These are phyloP conservation scores for Crematogaster levior DNA, from an alignment of 2,888 invertebrate species.

Conservation along the genomic window DNA sequence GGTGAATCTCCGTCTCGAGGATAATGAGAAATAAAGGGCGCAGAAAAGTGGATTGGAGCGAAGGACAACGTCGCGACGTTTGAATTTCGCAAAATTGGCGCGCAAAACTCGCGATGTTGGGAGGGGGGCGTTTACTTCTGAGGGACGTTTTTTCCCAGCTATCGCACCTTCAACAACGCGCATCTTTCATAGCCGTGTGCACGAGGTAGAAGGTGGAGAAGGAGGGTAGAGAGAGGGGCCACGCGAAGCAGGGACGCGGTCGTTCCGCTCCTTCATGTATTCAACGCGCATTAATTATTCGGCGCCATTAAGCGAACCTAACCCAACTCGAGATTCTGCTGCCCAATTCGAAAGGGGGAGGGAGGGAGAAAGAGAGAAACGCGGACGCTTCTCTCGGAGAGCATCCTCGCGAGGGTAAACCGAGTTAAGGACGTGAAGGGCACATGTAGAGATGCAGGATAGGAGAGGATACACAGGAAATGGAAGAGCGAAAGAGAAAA, in stretches of 20 bases:
- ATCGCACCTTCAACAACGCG: neutral
- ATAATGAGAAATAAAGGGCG: neutral
- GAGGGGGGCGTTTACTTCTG: neutral
- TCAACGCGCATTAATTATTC: slow-evolving; percentile 31
- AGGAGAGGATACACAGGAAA: neutral
- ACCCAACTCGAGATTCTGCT: slow-evolving; percentile 9
- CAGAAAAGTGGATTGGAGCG: neutral
- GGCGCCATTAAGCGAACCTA: slow-evolving; percentile 36
- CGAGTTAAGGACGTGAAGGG: neutral
- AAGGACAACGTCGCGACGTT: neutral
- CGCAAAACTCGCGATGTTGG: neutral
- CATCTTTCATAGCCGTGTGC: neutral
- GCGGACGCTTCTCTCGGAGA: neutral
- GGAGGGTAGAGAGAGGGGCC: neutral
- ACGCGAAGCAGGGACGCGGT: neutral
- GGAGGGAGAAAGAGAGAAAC: neutral
- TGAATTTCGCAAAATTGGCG: neutral
- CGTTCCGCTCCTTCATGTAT: neutral
- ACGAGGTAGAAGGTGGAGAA: neutral
- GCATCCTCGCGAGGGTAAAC: neutral
- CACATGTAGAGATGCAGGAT: neutral
- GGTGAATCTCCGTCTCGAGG: neutral
- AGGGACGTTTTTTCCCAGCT: neutral
- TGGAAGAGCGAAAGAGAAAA: neutral
- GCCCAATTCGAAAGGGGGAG: neutral